Evolutionary conservation across 2,888 invertebrate species (phyloP), one percentile per base, ranked within the genome.

Genomic region (Penaeus monodon): DNA sequence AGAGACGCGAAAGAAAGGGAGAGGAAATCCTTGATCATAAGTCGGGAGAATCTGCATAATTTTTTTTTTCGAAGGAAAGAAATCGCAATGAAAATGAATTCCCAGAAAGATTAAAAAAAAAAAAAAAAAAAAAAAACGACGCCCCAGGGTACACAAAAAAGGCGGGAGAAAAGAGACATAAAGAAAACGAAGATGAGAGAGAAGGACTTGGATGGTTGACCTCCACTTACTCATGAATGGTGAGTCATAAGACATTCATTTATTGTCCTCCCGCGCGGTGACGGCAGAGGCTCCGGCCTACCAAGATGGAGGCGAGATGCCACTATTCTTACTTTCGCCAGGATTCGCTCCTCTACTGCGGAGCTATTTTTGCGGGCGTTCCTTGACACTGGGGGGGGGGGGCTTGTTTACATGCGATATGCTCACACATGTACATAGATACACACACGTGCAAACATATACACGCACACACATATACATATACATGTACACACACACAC

Each of bases 231-330:
- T 65, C 65, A 64, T 83, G 83, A 83, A 83, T 83, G 64, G 83
- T 83, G 83, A 83, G n/a, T 83, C 83, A 83, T 64, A 81, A 68
- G 81, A 81, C 81, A 57, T 81, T 70, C 70, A 81, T 73, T 73
- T 73, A 81, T 81, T 73, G 81, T 81, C 49, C 44, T 81, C 49
- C 17, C 27, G 73, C 68, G 44, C 20, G 68, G 66, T 33, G 27
- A 76, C 76, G 44, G 76, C 57, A 44, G 24, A 29, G 29, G 29
- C 27, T 74, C 74, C 74, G 44, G 38, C 33, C 74, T 44, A 44
- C 44, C 49, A 57, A 57, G 57, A 17, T 17, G 57, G 57, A 57
- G 57, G 57, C 17, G 57, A 2, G 57, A 57, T 57, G 57, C 57
- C 57, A 57, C 57, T 57, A 57, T 57, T 57, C 57, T 57, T 57